Evolutionary conservation across 1,140 invertebrate species (phyloP), one percentile per base, ranked within the genome.

Genomic region (Cryptotermes secundus): DNA sequence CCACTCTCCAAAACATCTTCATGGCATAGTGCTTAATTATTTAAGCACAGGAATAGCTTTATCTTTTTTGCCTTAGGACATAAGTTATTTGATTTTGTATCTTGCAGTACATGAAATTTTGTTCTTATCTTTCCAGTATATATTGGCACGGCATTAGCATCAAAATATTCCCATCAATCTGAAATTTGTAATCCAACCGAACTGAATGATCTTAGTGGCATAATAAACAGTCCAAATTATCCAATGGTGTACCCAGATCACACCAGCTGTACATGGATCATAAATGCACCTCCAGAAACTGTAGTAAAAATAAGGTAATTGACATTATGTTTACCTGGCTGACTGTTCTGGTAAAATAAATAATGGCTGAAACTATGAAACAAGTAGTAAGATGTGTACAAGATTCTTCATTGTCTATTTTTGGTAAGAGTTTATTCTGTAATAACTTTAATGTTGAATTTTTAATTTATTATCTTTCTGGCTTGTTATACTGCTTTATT

Each of bases 211-310:
- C 34, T 42, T 2, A 31, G n/a, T 45, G 83, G 83, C n/a, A 49
- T 45, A 6, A 49, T 84, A 34, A 84, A 26, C 16, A 84, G 83
- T 45, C 83, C 83, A 24, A 34, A 45, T 42, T 84, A 84, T 26
- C 83, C 83, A 53, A 7, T 42, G 34, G 19, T 45, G 16, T 84
- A 65, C 42, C 83, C 83, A n/a, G 49, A 84, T n/a, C 36, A 81
- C 22, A 84, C 80, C 26, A 80, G 83, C 79, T 84, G 83, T 45
- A 45, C 83, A 34, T 84, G 83, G 83, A 26, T 45, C 72, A 80
- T 84, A 34, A 42, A 80, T 34, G n/a, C 53, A 22, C 79, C 83
- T 65, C 31, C 79, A 34, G 34, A 53, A 34, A 24, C 34, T 35
- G 34, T 81, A 31, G 31, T 84, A n/a, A 84, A 36, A 49, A 80